Base-by-base conservation (phyloP, 2,797 vertebrate species). In the Prionace glauca region DNA sequence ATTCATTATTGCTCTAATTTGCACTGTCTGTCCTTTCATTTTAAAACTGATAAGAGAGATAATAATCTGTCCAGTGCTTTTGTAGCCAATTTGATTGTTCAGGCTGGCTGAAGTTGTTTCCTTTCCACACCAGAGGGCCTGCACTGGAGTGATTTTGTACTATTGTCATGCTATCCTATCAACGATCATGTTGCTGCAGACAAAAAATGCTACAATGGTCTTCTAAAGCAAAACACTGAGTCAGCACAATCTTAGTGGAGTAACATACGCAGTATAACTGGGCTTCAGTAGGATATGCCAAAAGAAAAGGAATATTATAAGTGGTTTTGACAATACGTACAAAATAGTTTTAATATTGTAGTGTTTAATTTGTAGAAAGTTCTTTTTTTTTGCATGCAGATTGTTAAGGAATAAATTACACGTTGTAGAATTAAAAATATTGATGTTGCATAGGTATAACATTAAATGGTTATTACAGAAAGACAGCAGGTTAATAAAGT, bases 41-140 rank as follows among this genome's bases (percentile, higher is more conserved):
- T 32, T 84, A 91, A 91, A 91, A 91, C 88, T 91, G 56, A n/a
- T 29, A n/a, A 91, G 88, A 62, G 56, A 62, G 56, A 90, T 60
- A 90, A 60, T 90, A n/a, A 62, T 91, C 56, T 29, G 56, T 62
- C n/a, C n/a, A 14, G n/a, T 62, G 41, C 12, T 91, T 91, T 91
- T 60, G 26, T 62, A 91, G 56, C 60, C 29, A 9, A 62, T 91
- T 62, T 65, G 60, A 62, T 91, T 90, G 29, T 90, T 90, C 32
- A n/a, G 14, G 29, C 32, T 91, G 32, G 29, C 56, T 65, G 16
- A 65, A n/a, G 1, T 91, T n/a, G 29, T 7, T 84, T 60, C 32
- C 11, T 7, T 18, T 18, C 29, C 65, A 91, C 5, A 20, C 29
- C 14, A 62, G 26, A 16, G 29, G 14, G 56, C 12, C 29, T 84